Conservation (phyloP, 2,113 vertebrate species). For the Pseudonaja textilis region DNA sequence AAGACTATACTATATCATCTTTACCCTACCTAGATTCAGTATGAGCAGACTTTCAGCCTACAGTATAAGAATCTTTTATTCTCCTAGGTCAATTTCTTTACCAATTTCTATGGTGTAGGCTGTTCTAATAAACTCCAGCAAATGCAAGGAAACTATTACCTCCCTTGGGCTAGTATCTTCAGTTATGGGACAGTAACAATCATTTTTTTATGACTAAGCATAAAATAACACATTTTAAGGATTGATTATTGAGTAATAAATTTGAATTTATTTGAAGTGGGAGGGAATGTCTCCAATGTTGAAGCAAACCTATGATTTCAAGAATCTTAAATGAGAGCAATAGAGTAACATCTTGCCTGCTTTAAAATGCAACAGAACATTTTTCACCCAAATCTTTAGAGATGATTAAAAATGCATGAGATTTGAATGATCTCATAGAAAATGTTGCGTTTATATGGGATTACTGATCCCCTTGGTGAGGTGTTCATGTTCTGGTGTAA, state of each 20-base stretch:
- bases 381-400: neutral
- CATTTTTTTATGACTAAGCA: neutral
- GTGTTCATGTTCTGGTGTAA: neutral
- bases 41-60: neutral
- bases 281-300: neutral
- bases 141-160: too few species aligned
- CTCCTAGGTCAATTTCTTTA: neutral
- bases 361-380: neutral
- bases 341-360: neutral
- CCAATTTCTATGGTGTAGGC: too few species aligned
- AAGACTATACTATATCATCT: neutral
- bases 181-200: neutral
- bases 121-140: neutral
- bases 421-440: neutral
- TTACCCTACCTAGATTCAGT: neutral
- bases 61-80: neutral
- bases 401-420: neutral
- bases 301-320: neutral
- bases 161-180: neutral
- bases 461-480: neutral
- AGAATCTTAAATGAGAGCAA: neutral
- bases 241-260: neutral
- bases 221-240: neutral
- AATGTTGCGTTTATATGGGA: neutral
- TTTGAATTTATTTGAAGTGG: neutral